These are phyloP conservation scores for Drosophila navojoa DNA, from an alignment of 1,140 invertebrate species.

Conservation along the genomic window DNA sequence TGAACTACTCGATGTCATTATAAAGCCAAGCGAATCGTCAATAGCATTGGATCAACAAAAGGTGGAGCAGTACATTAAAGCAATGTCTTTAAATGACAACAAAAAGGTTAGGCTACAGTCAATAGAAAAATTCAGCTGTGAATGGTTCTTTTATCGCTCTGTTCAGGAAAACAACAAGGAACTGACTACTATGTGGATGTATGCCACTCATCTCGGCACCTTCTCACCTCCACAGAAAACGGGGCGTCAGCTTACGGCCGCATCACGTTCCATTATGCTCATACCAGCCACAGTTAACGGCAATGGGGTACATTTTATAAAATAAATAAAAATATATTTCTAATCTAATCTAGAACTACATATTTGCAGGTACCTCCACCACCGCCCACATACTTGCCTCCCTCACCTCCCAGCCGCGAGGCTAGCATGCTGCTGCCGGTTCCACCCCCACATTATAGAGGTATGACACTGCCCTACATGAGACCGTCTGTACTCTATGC, in stretches of 20 bases:
- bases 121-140: neutral
- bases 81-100: constrained; percentile 70
- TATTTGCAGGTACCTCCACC: constrained; percentile 49
- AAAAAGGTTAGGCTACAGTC: constrained; percentile 57
- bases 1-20: constrained; percentile 70
- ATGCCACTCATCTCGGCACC: constrained; percentile 68
- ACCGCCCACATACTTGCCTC: constrained; percentile 59
- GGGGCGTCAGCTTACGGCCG: constrained; percentile 59
- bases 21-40: constrained; percentile 67
- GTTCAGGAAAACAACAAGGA: constrained; percentile 70
- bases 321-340: neutral
- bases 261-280: constrained; percentile 69
- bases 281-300: constrained; percentile 66
- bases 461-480: constrained; percentile 73
- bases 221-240: constrained; percentile 45
- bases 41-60: constrained; percentile 71
- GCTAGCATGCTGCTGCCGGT: constrained; percentile 49
- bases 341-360: too few species aligned
- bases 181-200: constrained; percentile 80
- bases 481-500: constrained; percentile 64
- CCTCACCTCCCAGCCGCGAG: constrained; percentile 48
- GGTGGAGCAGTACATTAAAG: constrained; percentile 78
- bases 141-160: neutral
- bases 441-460: constrained; percentile 58
- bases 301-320: constrained; percentile 54